Evolutionary conservation across 2,888 invertebrate species (phyloP), one percentile per base, ranked within the genome.

Genomic region (Microctonus brassicae): DNA sequence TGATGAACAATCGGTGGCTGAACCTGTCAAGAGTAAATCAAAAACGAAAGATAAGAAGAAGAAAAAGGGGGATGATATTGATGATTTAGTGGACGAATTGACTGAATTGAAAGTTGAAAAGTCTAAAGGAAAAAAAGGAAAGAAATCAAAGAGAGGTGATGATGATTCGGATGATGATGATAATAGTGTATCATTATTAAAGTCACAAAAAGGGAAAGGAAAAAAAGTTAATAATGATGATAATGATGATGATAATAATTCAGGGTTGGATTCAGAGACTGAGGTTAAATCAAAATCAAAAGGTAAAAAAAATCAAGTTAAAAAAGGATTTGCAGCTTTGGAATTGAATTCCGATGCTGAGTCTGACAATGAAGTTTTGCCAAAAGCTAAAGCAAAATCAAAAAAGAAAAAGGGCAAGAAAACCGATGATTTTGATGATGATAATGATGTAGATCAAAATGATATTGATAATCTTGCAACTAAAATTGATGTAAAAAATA

Each of bases 81-180:
- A 76, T 67, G 79, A 80, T 60, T 73, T 91, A 81, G 89, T 90
- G 79, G 90, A 91, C 67, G 90, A 89, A 77, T 86, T 92, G 1
- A 90, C 91, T 82, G 91, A 91, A 87, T 85, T 92, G 61, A 90
- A 90, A 76, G 89, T 91, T 68, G 89, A 90, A 69, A 90, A 89
- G 73, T 90, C 76, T 1, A 82, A 82, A 64, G 24, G 63, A 0
- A 79, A 79, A 29, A 81, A 81, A 22, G 79, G 91, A 81, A 85
- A 84, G 55, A 88, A 86, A 73, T 76, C 80, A 77, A 90, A 90
- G 83, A 89, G 89, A 77, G 88, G 87, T 76, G 87, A 61, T 9
- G 78, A 72, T 2, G 77, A 77, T 69, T 77, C 76, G 0, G 80
- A 80, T 33, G 75, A 79, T 36, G 79, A 78, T 20, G 70, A 68